Evolutionary conservation across 2,888 invertebrate genomes (phyloP).

Genomic region (Leptinotarsa tumamoca): DNA sequence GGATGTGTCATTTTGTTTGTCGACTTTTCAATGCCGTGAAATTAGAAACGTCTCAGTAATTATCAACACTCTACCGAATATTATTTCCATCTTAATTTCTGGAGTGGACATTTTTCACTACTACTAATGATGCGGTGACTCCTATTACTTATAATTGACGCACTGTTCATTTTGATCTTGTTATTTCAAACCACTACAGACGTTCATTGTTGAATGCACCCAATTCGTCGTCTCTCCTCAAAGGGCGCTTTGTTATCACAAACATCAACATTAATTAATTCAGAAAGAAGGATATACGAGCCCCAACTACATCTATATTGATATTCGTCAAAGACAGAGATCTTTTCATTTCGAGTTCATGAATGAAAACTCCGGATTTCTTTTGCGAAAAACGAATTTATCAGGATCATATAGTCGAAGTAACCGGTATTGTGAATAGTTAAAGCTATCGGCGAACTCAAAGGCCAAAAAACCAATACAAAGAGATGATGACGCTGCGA

Average conservation of each 20-base stretch:
- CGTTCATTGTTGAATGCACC: slow-evolving; percentile 28
- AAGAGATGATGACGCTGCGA: too few species aligned
- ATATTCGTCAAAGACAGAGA: slow-evolving; percentile 1
- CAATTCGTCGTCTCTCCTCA: slow-evolving; percentile 39
- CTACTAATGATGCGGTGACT: slow-evolving; percentile 49
- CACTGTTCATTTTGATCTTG: slow-evolving; percentile 40
- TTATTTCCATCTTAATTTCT: slow-evolving; percentile 32
- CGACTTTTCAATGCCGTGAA: slow-evolving; percentile 53
- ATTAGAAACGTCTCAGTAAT: slow-evolving; percentile 56
- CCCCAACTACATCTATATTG: slow-evolving; percentile 1
- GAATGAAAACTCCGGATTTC: not conserved
- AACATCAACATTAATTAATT: slow-evolving; percentile 39
- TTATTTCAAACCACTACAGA: slow-evolving; percentile 32
- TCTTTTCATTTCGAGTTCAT: not conserved
- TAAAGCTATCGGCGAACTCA: too few species aligned
- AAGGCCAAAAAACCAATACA: too few species aligned
- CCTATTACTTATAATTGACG: slow-evolving; percentile 47
- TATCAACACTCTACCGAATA: slow-evolving; percentile 42
- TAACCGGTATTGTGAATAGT: too few species aligned
- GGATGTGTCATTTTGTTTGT: slow-evolving; percentile 44
- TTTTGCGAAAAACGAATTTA: not conserved
- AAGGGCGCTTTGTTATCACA: slow-evolving; percentile 41
- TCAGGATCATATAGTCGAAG: not conserved
- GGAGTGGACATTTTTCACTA: slow-evolving; percentile 46
- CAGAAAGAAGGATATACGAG: slow-evolving; percentile 24